Evolutionary conservation across 1,140 invertebrate genomes (phyloP).

Genomic region (Probaryconus sp.): DNA sequence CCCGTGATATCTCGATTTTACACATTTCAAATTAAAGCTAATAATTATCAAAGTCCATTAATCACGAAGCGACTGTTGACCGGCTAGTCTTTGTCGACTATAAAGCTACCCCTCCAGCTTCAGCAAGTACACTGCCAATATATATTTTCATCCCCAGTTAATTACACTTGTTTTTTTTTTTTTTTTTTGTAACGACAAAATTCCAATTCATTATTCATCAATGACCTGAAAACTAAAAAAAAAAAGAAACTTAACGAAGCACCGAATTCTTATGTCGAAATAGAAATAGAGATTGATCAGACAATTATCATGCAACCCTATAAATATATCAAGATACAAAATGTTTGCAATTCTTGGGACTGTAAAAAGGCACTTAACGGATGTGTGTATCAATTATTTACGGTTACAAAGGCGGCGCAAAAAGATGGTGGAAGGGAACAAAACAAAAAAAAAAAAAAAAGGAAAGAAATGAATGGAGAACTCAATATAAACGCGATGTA

Average conservation of each 20-base stretch:
- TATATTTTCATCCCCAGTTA: background rate
- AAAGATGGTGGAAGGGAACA: slow-evolving; percentile 10
- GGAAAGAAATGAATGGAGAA: slow-evolving; percentile 22
- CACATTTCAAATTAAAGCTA: slow-evolving; percentile 55
- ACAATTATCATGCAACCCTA: no score
- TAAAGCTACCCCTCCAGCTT: slow-evolving; percentile 1
- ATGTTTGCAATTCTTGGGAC: slow-evolving; percentile 6
- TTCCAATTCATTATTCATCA: background rate
- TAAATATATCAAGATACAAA: slow-evolving; percentile 4
- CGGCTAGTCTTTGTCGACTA: slow-evolving; percentile 20
- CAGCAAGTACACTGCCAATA: slow-evolving; percentile 45
- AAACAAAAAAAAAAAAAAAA: slow-evolving; percentile 7
- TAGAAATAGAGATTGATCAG: no score
- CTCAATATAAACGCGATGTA: slow-evolving; percentile 41
- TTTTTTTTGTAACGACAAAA: slow-evolving; percentile 9
- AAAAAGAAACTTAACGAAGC: no score
- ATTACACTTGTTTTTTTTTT: slow-evolving; percentile 18
- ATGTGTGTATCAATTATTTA: slow-evolving; percentile 46
- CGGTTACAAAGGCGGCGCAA: background rate
- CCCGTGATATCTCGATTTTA: slow-evolving; percentile 48
- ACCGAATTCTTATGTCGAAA: no score
- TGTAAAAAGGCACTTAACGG: slow-evolving; percentile 28
- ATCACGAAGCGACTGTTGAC: slow-evolving; percentile 48
- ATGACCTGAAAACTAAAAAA: no score
- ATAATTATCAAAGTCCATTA: slow-evolving; percentile 52